Evolutionary conservation across 2,113 vertebrate species (phyloP).

Genomic region (Cyprinodon tularosa): DNA sequence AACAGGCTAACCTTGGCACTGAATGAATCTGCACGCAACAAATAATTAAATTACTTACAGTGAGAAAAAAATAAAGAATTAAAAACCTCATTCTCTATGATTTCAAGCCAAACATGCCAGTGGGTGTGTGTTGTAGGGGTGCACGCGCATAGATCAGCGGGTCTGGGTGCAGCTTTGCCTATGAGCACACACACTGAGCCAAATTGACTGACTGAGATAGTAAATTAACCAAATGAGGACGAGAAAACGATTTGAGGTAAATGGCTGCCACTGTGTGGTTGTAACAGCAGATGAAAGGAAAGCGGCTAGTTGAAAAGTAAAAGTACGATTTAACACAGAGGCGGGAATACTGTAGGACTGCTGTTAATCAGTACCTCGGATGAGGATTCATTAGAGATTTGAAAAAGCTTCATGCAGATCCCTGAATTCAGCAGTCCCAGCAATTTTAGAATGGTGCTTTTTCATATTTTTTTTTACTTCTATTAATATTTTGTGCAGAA

Average conservation of each 20-base stretch:
- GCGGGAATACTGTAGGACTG: constrained; percentile 32
- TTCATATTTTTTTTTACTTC: no score
- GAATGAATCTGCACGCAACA: constrained; percentile 3
- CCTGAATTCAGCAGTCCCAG: not conserved
- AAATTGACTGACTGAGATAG: constrained; percentile 57
- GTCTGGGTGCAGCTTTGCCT: constrained; percentile 59
- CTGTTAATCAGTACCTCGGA: constrained; percentile 23
- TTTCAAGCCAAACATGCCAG: not conserved
- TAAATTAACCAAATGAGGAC: constrained; percentile 32
- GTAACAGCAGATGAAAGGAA: constrained; percentile 23
- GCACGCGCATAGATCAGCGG: constrained; percentile 14
- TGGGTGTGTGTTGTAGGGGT: constrained; percentile 2
- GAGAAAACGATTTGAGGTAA: not conserved
- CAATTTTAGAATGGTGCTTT: not conserved
- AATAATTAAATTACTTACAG: not conserved
- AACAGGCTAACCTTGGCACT: constrained; percentile 52
- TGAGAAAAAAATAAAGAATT: not conserved
- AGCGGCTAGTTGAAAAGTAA: constrained; percentile 24
- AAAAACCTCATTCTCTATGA: not conserved
- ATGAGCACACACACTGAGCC: constrained; percentile 23
- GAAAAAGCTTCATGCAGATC: not conserved
- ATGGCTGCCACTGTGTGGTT: constrained; percentile 27
- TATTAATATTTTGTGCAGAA: not conserved
- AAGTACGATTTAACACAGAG: constrained; percentile 29
- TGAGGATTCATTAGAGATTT: not conserved